These are phyloP conservation scores for Grantiella picta DNA, from an alignment of 2,113 vertebrate genomes.

Conservation along the genomic window DNA sequence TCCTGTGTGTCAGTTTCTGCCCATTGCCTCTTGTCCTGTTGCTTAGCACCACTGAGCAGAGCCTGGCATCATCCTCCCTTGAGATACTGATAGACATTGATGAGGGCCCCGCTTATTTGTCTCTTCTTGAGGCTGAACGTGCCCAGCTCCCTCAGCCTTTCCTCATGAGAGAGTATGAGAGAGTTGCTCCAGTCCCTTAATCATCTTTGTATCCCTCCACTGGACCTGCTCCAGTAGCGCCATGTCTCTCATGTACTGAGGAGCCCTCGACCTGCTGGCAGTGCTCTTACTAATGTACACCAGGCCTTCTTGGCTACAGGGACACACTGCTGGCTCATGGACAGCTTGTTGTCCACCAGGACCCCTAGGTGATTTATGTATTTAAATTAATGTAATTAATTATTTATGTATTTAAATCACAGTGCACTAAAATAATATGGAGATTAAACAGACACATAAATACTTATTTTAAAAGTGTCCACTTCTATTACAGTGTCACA, in stretches of 20 bases:
- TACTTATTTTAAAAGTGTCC: not conserved
- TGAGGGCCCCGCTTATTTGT: not conserved
- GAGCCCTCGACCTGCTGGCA: not conserved
- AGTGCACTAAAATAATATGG: not conserved
- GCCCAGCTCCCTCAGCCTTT: not conserved
- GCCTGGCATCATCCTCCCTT: not conserved
- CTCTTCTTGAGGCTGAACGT: not conserved
- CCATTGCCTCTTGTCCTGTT: not conserved
- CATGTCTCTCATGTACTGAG: not conserved
- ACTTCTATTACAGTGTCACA: not conserved
- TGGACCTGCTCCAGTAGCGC: not conserved
- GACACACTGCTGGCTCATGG: not conserved
- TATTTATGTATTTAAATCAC: not conserved
- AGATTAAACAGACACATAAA: not conserved
- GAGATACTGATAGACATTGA: not conserved
- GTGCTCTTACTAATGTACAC: not conserved
- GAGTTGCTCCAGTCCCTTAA: not conserved
- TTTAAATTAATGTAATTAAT: not conserved
- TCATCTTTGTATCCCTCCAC: accelerated
- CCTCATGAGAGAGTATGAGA: not conserved
- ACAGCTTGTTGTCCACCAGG: not conserved
- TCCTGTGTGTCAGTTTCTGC: not conserved
- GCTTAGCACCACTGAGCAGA: not conserved
- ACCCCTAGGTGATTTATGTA: not conserved
- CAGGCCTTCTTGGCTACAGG: not conserved